Conservation (phyloP, 1,140 invertebrate genomes). For the Limonius californicus region DNA sequence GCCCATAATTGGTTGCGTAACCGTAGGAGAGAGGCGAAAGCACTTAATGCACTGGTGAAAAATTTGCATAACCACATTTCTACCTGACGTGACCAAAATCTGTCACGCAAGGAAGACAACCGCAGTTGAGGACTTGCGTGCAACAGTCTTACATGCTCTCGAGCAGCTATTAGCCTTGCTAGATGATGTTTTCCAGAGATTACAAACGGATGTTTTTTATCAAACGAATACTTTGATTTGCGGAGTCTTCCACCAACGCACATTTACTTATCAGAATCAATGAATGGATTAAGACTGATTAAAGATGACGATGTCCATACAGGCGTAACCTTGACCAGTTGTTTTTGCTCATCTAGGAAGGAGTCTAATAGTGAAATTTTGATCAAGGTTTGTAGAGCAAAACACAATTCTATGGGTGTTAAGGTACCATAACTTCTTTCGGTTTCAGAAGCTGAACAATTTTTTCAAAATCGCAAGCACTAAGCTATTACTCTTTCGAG, state of each 20-base stretch:
- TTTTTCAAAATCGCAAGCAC: neutral
- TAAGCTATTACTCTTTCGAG: neutral
- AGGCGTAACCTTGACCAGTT: neutral
- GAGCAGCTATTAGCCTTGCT: slow-evolving; percentile 20
- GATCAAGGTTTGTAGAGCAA: neutral
- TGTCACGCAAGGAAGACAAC: slow-evolving; percentile 15
- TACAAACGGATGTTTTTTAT: slow-evolving; percentile 41
- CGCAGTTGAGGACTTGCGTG: slow-evolving; percentile 35
- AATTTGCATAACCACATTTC: slow-evolving; percentile 27
- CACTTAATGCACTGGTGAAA: slow-evolving; percentile 39
- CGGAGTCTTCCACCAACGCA: slow-evolving; percentile 41
- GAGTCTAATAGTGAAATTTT: neutral
- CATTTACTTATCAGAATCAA: slow-evolving; percentile 39
- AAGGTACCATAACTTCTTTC: neutral
- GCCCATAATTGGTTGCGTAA: slow-evolving; percentile 37
- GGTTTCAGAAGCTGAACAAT: neutral
- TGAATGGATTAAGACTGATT: slow-evolving; percentile 30
- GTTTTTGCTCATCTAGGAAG: neutral
- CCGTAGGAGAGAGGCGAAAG: slow-evolving; percentile 22
- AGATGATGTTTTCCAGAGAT: slow-evolving; percentile 25
- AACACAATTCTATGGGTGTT: neutral
- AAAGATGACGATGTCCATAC: neutral
- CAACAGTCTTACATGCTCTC: slow-evolving; percentile 28
- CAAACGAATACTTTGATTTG: slow-evolving; percentile 26
- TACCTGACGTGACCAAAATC: slow-evolving; percentile 24